These are phyloP conservation scores for Coenobita brevimanus DNA, from an alignment of 1,140 invertebrate genomes.

Conservation along the genomic window DNA sequence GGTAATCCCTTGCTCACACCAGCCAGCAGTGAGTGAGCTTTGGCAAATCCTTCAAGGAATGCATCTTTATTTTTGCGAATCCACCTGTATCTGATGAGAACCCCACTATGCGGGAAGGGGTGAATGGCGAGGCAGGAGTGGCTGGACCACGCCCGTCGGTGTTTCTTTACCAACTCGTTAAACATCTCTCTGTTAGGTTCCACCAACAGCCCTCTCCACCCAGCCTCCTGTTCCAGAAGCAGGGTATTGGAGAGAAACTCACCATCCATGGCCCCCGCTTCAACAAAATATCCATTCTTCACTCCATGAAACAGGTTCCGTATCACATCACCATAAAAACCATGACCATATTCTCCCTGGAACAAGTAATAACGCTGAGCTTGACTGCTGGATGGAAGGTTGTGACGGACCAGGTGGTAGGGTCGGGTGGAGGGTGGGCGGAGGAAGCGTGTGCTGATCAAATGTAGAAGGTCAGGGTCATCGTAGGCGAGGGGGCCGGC, in stretches of 20 bases:
- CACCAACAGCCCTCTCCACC: slow-evolving; percentile 73
- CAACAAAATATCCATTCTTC: slow-evolving; percentile 72
- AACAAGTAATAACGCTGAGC: not conserved
- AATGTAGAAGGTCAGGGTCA: slow-evolving; percentile 18
- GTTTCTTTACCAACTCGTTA: slow-evolving; percentile 63
- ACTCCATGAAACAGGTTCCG: not conserved
- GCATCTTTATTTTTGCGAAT: not conserved
- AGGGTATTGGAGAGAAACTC: slow-evolving; percentile 72
- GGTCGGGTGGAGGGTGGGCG: slow-evolving; percentile 23
- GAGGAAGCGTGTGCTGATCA: not conserved
- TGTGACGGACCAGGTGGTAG: slow-evolving; percentile 9
- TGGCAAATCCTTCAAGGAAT: not conserved
- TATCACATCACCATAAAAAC: not conserved
- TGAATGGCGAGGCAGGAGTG: slow-evolving; percentile 71
- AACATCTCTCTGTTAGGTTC: slow-evolving; percentile 72
- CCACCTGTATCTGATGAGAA: slow-evolving; percentile 4
- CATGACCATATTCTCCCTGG: not conserved
- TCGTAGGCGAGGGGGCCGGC: not conserved
- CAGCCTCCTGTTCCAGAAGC: slow-evolving; percentile 70
- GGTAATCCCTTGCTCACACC: not conserved
- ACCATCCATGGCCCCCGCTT: slow-evolving; percentile 73
- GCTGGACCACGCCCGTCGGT: slow-evolving; percentile 38
- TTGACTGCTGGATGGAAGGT: not conserved
- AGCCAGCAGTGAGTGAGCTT: not conserved
- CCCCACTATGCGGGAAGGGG: not conserved